Conservation (phyloP, 1,140 invertebrate genomes). For the Hycleus phaleratus region DNA sequence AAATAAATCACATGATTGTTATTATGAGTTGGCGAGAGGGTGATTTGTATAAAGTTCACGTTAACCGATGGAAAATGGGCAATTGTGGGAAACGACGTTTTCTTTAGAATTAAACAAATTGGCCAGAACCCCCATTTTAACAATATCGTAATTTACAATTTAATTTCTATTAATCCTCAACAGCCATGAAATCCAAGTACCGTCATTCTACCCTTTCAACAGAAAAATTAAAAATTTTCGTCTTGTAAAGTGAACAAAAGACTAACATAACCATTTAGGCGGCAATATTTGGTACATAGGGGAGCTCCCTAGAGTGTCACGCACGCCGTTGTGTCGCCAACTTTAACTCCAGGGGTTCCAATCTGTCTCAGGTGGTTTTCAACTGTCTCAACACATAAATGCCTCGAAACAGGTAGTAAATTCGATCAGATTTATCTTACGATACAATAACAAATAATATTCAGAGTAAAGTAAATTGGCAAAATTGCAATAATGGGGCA, state of each 20-base stretch:
- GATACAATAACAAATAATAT: background rate
- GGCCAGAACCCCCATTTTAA: no score
- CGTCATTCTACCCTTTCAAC: no score
- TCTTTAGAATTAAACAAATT: no score
- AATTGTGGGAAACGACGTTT: conserved; percentile 1
- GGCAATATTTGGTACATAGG: conserved; percentile 11
- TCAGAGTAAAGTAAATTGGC: background rate
- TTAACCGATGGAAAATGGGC: conserved; percentile 19
- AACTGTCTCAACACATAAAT: conserved; percentile 12
- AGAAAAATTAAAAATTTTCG: conserved; percentile 6
- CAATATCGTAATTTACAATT: conserved; percentile 20
- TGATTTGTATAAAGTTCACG: conserved; percentile 22
- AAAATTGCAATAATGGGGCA: no score
- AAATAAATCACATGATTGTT: no score
- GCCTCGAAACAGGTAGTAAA: conserved; percentile 8
- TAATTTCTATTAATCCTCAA: conserved; percentile 23
- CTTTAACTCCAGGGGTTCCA: conserved; percentile 14
- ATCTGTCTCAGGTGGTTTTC: conserved; percentile 10
- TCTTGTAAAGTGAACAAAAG: conserved; percentile 21
- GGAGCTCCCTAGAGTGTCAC: conserved; percentile 14
- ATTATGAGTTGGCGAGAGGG: background rate
- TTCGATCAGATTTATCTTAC: conserved; percentile 12
- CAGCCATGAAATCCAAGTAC: conserved; percentile 2
- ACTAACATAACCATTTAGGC: conserved; percentile 20
- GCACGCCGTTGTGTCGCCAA: conserved; percentile 16